Evolutionary conservation across 2,888 invertebrate genomes (phyloP).

Genomic region (Erebia aethiops): DNA sequence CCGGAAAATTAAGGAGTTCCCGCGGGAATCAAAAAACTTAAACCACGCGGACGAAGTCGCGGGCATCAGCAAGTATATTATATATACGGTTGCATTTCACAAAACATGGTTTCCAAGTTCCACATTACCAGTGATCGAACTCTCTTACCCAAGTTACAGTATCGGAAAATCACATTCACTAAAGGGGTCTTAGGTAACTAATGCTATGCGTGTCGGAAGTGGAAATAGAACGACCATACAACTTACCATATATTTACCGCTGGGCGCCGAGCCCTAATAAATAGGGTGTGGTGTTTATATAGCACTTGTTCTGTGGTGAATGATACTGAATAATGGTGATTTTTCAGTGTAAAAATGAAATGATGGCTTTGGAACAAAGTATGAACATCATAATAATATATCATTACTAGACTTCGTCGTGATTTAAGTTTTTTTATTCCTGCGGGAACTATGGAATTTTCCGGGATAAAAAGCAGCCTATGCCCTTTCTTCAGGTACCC

Average conservation of each 20-base stretch:
- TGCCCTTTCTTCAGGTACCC: too few relatives aligned
- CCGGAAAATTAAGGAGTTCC: too few relatives aligned
- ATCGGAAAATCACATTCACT: not conserved
- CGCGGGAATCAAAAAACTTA: too few relatives aligned
- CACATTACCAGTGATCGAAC: not conserved
- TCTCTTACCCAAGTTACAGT: not conserved
- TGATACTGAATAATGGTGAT: conserved; percentile 3
- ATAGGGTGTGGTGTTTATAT: conserved; percentile 4
- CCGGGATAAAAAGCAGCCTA: too few relatives aligned
- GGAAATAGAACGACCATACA: not conserved
- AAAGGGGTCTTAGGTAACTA: not conserved
- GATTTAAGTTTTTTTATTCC: too few relatives aligned
- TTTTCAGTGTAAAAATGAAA: not conserved
- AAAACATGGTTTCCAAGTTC: not conserved
- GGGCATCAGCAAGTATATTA: too few relatives aligned
- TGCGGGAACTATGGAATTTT: too few relatives aligned
- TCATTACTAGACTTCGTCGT: too few relatives aligned
- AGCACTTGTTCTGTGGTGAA: not conserved
- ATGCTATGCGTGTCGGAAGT: conserved; percentile 12
- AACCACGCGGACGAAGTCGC: too few relatives aligned
- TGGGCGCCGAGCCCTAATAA: not conserved
- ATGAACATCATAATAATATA: too few relatives aligned
- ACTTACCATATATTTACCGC: conserved; percentile 3
- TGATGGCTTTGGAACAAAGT: not conserved
- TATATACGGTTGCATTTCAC: too few relatives aligned